Conservation (phyloP, 2,888 invertebrate species). For the Erpobdella octoculata region DNA sequence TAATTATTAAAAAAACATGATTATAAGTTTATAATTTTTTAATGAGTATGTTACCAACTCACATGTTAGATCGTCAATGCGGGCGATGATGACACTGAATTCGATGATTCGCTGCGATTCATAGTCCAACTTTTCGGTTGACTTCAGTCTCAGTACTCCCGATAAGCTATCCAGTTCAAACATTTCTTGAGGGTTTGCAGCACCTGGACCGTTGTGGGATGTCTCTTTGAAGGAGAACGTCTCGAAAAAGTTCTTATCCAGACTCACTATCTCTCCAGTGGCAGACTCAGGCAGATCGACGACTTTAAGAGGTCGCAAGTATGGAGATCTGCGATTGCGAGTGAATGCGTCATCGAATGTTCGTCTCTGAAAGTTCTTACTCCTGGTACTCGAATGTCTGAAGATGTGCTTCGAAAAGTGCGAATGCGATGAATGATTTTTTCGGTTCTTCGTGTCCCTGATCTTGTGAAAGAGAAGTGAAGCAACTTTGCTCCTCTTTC, state of each 20-base stretch:
- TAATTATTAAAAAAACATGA: background rate
- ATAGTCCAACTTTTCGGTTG: constrained; percentile 55
- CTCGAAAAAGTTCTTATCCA: constrained; percentile 31
- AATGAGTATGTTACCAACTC: no score
- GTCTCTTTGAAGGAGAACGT: constrained; percentile 34
- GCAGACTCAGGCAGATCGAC: constrained; percentile 32
- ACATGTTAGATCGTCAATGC: constrained; percentile 33
- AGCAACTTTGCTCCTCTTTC: background rate
- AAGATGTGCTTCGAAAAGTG: no score
- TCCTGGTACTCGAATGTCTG: constrained; percentile 25
- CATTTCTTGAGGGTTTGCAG: constrained; percentile 21
- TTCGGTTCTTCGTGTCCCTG: constrained; percentile 30
- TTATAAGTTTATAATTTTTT: no score
- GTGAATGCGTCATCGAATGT: background rate
- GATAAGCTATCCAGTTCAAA: constrained; percentile 32
- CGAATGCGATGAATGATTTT: no score
- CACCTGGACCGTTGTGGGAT: constrained; percentile 18
- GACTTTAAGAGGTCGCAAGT: constrained; percentile 20
- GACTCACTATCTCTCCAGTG: constrained; percentile 23
- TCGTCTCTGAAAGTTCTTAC: background rate
- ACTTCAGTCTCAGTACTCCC: constrained; percentile 32
- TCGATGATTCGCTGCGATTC: constrained; percentile 62
- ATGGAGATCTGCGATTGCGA: constrained; percentile 15
- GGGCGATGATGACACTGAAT: constrained; percentile 41
- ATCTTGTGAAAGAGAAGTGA: constrained; percentile 16